Conservation (phyloP, 37 sponge, comb jelly and placozoan species). For the Haliclona indistincta region DNA sequence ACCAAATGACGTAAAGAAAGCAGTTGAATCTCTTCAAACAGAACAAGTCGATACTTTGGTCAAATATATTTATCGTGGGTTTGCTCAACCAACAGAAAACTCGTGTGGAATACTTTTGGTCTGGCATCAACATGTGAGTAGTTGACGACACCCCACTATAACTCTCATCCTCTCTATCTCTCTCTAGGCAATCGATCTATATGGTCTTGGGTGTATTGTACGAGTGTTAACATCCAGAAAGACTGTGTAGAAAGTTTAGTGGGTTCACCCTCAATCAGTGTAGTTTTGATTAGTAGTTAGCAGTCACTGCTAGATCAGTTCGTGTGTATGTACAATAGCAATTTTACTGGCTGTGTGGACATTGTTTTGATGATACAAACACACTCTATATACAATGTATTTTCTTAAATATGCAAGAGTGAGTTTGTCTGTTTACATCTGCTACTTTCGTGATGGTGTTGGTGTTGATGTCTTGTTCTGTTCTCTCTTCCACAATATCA, state of each 20-base stretch:
- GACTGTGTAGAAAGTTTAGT: no score
- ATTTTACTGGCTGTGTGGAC: no score
- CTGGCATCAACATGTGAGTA: conserved; percentile 93
- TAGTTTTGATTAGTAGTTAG: no score
- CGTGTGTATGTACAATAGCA: no score
- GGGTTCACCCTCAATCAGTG: no score
- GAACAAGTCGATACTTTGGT: conserved; percentile 88
- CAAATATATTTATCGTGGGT: conserved; percentile 98
- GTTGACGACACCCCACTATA: background rate
- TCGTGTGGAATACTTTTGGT: conserved; percentile 88
- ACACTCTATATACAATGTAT: no score
- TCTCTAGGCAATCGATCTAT: conserved; percentile 66
- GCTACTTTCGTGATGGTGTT: no score
- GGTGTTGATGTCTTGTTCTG: no score
- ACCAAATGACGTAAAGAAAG: conserved; percentile 80
- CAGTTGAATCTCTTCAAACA: conserved; percentile 58
- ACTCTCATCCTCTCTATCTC: conserved; percentile 11
- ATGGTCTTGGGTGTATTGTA: conserved; percentile 91
- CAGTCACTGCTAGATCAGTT: no score
- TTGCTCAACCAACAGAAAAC: conserved; percentile 94
- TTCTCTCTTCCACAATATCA: conserved; percentile 83
- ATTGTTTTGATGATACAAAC: no score
- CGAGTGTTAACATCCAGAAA: conserved; percentile 94
- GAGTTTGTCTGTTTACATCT: no score
- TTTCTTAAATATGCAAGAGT: no score